Evolutionary conservation across 92 coral and sea anemone species (phyloP).

Genomic region (Paragorgia papillata): DNA sequence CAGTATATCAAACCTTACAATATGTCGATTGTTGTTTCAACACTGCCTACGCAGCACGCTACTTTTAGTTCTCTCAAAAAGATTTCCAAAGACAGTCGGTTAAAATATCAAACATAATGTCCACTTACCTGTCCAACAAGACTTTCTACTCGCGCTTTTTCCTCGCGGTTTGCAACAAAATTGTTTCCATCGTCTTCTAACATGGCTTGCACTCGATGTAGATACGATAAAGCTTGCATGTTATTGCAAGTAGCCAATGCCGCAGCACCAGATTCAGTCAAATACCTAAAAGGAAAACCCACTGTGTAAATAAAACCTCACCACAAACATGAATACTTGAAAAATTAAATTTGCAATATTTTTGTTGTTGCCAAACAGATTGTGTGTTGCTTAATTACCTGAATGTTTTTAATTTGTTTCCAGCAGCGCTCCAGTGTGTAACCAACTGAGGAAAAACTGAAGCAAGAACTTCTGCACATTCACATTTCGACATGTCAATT

Average conservation of each 20-base stretch:
- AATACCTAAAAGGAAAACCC: constrained; percentile 50
- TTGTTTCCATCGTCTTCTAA: constrained; percentile 63
- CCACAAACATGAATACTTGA: no score
- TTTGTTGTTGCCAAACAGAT: no score
- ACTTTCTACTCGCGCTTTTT: constrained; percentile 87
- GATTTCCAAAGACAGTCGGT: no score
- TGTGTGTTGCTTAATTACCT: no score
- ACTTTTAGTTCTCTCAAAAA: no score
- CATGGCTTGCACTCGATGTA: constrained; percentile 72
- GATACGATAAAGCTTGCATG: constrained; percentile 92
- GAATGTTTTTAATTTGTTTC: constrained; percentile 64
- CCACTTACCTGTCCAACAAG: constrained; percentile 94
- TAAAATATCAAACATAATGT: no score
- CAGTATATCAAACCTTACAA: no score
- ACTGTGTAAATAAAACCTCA: no score
- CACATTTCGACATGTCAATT: constrained; percentile 76
- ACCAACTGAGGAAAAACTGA: constrained; percentile 97
- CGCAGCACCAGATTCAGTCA: constrained; percentile 98
- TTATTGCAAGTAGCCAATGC: constrained; percentile 88
- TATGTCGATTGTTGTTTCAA: no score
- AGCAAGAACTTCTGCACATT: constrained; percentile 91
- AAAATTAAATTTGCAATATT: no score
- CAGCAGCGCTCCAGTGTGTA: constrained; percentile 98
- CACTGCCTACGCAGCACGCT: no score
- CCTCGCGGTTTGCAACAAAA: constrained; percentile 71